Evolutionary conservation across 2,888 invertebrate species (phyloP), one percentile per base, ranked within the genome.

Genomic region (Tenthredo amoena): DNA sequence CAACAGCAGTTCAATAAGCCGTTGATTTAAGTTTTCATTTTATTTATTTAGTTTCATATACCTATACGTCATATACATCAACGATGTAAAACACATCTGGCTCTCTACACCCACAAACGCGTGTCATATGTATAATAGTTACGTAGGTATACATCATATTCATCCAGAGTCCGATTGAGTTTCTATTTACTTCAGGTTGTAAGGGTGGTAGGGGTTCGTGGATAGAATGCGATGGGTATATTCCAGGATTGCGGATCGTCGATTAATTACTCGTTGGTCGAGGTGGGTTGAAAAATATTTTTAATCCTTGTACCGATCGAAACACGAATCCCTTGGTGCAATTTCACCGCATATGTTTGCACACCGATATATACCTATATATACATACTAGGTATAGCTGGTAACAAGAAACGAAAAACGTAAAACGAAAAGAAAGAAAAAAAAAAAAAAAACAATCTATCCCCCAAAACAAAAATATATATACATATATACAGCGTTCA

Each of bases 171-270:
- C 55, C n/a, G 50, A 79, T 79, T 40, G 81, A 81, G 81, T 81
- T 81, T 81, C 81, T 81, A 62, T 81, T 81, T 62, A 81, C 81
- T 81, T 6, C 77, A 74, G n/a, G n/a, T 74, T 21, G 18, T n/a
- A 37, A 40, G 21, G 72, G 40, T 6, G 26, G 31, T 5, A 12
- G 65, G 31, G 65, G 31, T 4, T 18, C 18, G 50, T 7, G n/a
- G 7, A n/a, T 55, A 55, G 55, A 55, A 55, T n/a, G 7, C 55
- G 21, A 62, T 62, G 62, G n/a, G n/a, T 40, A 43, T 77, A 77
- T 55, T 77, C 50, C 50, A 77, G 9, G 55, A 77, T 77, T 77
- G 55, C 77, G 77, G 77, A 77, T 77, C 77, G 77, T 77, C 77
- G 77, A 77, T 77, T 77, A 77, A 77, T 77, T 77, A 77, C 77